A percentile compares a stretch with the other conserved stretches of the same genome.
phyloP scores from a whole-genome alignment of 2,888 invertebrate species.

The Phortica okadai region DNA sequence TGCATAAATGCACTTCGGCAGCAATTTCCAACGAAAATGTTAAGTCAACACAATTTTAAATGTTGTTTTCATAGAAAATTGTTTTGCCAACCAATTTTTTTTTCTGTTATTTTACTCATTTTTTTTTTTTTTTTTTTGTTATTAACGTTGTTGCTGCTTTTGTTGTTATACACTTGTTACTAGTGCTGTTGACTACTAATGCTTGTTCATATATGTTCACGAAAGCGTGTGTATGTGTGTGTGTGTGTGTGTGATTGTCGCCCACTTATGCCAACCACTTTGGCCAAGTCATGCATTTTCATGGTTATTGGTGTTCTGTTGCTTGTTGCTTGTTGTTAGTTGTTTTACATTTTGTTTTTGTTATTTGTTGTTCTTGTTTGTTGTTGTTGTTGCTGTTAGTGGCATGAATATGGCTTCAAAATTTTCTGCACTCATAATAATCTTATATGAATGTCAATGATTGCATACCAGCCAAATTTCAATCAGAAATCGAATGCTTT shows the following conservation, averaged over 20 bases:
- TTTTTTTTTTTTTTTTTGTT: no score
- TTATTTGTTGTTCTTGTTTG: slow-evolving; percentile 39
- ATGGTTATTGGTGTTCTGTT: no score
- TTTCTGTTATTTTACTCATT: neutral
- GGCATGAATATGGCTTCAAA: no score
- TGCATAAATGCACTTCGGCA: slow-evolving; percentile 48
- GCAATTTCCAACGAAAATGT: slow-evolving; percentile 60
- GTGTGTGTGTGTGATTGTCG: neutral
- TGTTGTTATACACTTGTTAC: no score
- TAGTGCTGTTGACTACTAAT: no score
- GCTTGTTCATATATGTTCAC: no score
- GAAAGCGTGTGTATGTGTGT: neutral
- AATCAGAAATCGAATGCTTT: neutral
- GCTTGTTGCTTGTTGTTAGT: no score
- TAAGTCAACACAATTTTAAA: slow-evolving; percentile 70
- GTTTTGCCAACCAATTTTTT: slow-evolving; percentile 37
- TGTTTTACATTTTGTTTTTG: slow-evolving; percentile 37
- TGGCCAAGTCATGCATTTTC: no score
- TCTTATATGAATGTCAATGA: neutral
- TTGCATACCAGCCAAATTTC: neutral
- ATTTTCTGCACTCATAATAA: no score
- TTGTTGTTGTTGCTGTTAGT: slow-evolving; percentile 14
- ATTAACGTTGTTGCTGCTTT: no score
- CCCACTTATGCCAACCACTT: slow-evolving; percentile 33
- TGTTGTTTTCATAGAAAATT: slow-evolving; percentile 65